A percentile compares a stretch with the other conserved stretches of the same genome.
These are phyloP conservation scores for Drosophila quinaria DNA, from an alignment of 2,888 invertebrate genomes.

Conservation along the genomic window DNA sequence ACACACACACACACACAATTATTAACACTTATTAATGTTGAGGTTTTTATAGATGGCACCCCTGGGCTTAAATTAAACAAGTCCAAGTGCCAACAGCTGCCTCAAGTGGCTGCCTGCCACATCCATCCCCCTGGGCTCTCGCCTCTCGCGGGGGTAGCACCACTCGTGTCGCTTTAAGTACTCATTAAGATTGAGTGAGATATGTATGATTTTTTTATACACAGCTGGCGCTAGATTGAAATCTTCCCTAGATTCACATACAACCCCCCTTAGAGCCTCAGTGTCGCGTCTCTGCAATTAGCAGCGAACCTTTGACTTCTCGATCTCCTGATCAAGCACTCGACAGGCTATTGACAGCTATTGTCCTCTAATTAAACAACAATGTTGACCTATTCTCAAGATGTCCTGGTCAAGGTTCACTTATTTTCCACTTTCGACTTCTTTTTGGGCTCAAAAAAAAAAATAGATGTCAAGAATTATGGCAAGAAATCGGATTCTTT, in stretches of 20 bases:
- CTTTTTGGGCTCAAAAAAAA: slow-evolving; percentile 42
- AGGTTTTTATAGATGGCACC: slow-evolving; percentile 79
- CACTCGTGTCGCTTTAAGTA: slow-evolving; percentile 74
- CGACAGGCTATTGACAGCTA: slow-evolving; percentile 73
- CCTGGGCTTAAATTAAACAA: slow-evolving; percentile 73
- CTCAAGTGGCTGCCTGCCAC: slow-evolving; percentile 17
- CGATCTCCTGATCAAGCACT: slow-evolving; percentile 14
- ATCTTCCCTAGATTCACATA: slow-evolving; percentile 30
- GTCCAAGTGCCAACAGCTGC: slow-evolving; percentile 54
- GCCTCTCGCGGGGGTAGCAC: slow-evolving; percentile 28
- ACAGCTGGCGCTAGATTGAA: slow-evolving; percentile 63
- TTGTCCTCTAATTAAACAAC: slow-evolving; percentile 77
- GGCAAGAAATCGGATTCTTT: slow-evolving; percentile 53
- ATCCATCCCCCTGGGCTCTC: slow-evolving; percentile 13
- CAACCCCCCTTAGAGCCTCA: slow-evolving; percentile 14
- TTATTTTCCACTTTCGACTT: slow-evolving; percentile 11
- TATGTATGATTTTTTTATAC: slow-evolving; percentile 73
- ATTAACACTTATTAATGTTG: slow-evolving; percentile 83
- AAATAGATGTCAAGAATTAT: slow-evolving; percentile 40
- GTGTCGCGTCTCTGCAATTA: slow-evolving; percentile 42
- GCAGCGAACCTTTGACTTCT: slow-evolving; percentile 57
- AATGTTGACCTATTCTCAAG: slow-evolving; percentile 76
- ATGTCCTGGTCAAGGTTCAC: slow-evolving; percentile 68
- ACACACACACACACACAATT: slow-evolving; percentile 68
- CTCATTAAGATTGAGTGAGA: slow-evolving; percentile 73